A percentile compares a stretch with the other conserved stretches of the same genome.
Conservation (phyloP, 2,113 vertebrate genomes). For the Varanus komodoensis region DNA sequence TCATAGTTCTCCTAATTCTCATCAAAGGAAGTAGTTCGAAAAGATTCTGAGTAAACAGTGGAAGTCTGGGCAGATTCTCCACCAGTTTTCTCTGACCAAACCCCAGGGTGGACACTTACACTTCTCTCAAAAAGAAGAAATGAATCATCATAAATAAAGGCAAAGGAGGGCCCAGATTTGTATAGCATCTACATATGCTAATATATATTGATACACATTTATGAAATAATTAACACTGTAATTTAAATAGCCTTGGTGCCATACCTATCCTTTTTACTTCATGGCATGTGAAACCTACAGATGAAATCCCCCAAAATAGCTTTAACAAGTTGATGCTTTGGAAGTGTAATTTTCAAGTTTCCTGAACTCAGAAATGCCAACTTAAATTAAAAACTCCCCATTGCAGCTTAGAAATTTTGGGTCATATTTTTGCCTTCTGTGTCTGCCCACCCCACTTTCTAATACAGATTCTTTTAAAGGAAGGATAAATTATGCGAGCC, state of each 20-base stretch:
- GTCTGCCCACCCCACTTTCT: background rate
- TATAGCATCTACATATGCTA: too few species aligned
- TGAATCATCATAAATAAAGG: too few species aligned
- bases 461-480: background rate
- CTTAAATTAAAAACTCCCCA: background rate
- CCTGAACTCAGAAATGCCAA: background rate
- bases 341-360: background rate
- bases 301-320: background rate
- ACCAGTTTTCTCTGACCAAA: too few species aligned
- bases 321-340: background rate
- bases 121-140: too few species aligned
- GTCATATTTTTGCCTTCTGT: background rate
- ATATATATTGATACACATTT: too few species aligned
- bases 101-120: too few species aligned
- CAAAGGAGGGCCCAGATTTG: too few species aligned
- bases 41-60: background rate
- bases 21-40: too few species aligned
- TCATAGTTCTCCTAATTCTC: background rate
- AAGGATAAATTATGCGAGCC: constrained; percentile 20
- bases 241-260: background rate
- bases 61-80: too few species aligned
- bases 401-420: background rate
- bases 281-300: background rate
- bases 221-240: too few species aligned
- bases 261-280: background rate